Evolutionary conservation across 2,888 invertebrate species (phyloP).

Genomic region (Caenorhabditis drosophilae): DNA sequence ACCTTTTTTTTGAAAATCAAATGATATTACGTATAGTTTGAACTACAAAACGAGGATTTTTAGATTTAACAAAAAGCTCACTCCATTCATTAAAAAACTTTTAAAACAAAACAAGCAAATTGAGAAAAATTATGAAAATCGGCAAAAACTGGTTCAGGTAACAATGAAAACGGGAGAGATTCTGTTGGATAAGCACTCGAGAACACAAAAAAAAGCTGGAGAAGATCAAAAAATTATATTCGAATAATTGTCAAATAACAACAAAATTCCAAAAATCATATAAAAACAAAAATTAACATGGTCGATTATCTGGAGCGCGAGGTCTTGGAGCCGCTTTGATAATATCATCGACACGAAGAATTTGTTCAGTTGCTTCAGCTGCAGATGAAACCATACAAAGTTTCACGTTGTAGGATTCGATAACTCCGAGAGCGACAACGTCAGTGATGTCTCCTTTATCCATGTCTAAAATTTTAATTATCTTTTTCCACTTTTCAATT

Average conservation of each 20-base stretch:
- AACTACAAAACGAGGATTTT: no score
- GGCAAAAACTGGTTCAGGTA: constrained; percentile 16
- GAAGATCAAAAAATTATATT: constrained; percentile 11
- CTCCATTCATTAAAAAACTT: constrained; percentile 25
- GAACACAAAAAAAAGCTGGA: constrained; percentile 23
- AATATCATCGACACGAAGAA: constrained; percentile 95
- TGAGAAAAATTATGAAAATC: constrained; percentile 5
- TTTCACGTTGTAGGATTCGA: constrained; percentile 96
- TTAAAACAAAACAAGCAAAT: constrained; percentile 30
- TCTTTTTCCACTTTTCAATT: not conserved
- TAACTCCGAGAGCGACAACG: constrained; percentile 88
- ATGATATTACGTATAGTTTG: no score
- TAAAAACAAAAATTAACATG: constrained; percentile 51
- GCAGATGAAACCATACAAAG: constrained; percentile 89
- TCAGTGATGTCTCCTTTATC: constrained; percentile 84
- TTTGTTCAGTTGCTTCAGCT: constrained; percentile 79
- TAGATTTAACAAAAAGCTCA: constrained; percentile 27
- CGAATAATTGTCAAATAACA: not conserved
- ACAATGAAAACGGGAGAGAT: constrained; percentile 23
- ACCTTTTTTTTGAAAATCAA: no score
- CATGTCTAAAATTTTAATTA: constrained; percentile 78
- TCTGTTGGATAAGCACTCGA: constrained; percentile 34
- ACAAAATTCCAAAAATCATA: not conserved
- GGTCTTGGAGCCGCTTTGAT: constrained; percentile 75
- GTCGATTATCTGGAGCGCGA: constrained; percentile 61